A percentile compares a stretch with the other conserved stretches of the same genome.
Conservation (phyloP, 2,797 vertebrate genomes). For the Muraenolepis orangiensis region DNA sequence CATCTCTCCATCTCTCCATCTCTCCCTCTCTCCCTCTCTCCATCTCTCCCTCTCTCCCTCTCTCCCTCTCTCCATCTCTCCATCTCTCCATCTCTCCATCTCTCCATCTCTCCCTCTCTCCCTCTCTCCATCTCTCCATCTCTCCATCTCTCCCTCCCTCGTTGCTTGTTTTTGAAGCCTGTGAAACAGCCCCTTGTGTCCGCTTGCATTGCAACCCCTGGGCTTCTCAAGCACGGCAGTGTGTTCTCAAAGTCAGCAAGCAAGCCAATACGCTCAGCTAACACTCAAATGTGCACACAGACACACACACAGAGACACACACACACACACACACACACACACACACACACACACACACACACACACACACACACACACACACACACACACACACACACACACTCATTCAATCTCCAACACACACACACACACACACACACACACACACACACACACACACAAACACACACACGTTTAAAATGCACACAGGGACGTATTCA, state of each 20-base stretch:
- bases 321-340: not conserved
- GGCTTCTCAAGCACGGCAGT: constrained; percentile 69
- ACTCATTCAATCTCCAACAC: not conserved
- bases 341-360: constrained; percentile 2
- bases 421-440: constrained; percentile 1
- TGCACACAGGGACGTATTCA: not conserved
- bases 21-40: too few species aligned
- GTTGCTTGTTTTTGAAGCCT: constrained; percentile 58
- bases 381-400: not conserved
- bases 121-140: not conserved
- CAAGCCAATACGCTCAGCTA: not conserved
- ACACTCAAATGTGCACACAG: not conserved
- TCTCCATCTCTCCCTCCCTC: constrained; percentile 10
- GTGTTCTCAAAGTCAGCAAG: constrained; percentile 50
- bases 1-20: too few species aligned
- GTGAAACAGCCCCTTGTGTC: constrained; percentile 73
- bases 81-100: constrained; percentile 6
- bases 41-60: constrained; percentile 15
- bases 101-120: not conserved
- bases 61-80: too few species aligned
- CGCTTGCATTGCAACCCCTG: constrained; percentile 52
- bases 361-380: constrained; percentile 5
- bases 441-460: constrained; percentile 8
- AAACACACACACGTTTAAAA: not conserved
- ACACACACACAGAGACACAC: not conserved